Conservation (phyloP, 2,888 invertebrate species). For the Caenorhabditis uteleia region DNA sequence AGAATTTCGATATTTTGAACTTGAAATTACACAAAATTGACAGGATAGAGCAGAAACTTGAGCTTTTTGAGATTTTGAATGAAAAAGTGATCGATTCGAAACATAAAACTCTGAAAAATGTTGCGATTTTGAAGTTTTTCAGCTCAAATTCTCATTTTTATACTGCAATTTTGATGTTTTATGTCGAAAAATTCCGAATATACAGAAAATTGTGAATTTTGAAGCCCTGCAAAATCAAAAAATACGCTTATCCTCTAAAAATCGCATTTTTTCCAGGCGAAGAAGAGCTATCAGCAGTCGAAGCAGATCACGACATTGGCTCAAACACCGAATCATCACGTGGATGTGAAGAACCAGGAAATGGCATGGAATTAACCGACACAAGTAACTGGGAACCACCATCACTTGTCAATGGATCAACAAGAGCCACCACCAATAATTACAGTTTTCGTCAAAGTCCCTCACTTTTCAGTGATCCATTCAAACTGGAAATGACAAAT, state of each 20-base stretch:
- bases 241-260: neutral
- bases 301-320: constrained; percentile 45
- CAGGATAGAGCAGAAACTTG: too few species aligned
- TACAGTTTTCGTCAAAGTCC: constrained; percentile 57
- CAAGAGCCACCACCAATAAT: constrained; percentile 7
- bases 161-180: too few species aligned
- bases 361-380: constrained; percentile 7
- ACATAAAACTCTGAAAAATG: too few species aligned
- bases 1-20: too few species aligned
- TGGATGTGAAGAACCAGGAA: constrained; percentile 34
- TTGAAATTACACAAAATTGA: too few species aligned
- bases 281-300: constrained; percentile 42
- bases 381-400: constrained; percentile 34
- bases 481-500: constrained; percentile 59
- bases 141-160: too few species aligned
- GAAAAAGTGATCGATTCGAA: too few species aligned
- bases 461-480: constrained; percentile 63
- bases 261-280: constrained; percentile 9
- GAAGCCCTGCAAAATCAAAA: too few species aligned
- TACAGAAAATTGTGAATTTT: too few species aligned
- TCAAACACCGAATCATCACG: constrained; percentile 57
- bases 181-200: too few species aligned
- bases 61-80: too few species aligned
- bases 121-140: too few species aligned
- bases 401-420: neutral